Base-by-base conservation (phyloP, 2,888 invertebrate genomes). In the Campoplex capitator region DNA sequence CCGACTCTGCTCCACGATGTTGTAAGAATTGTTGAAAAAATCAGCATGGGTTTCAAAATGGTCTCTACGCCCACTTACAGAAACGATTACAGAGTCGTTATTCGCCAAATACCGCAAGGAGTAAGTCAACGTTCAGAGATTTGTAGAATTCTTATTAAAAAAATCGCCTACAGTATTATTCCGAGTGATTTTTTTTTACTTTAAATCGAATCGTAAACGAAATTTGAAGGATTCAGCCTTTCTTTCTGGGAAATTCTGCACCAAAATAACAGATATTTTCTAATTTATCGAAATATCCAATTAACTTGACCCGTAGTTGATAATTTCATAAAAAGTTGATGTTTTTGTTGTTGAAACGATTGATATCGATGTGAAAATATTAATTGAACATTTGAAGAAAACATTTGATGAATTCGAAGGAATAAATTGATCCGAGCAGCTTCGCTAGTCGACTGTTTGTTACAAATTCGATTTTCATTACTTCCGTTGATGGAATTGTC, bases 81-180 rank as follows among this genome's bases (percentile, higher is more conserved):
- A 80, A 67, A 84, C 8, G 92, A 93, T 70, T 93, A 91, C 68
- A 89, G 91, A 67, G 90, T 89, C 0, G 91, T 90, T 32, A 74
- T 93, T 8, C 85, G 68, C 4, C 92, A 93, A 83, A 81, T 45
- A 8, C 23, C 38, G 13, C 13, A 62, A 6, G 71, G 75, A 32
- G 84, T 83, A 68, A 83, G 87, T 8, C 8, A 16, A 23, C 51
- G 3, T 38, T 42, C 42, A 8, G 45, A 45, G 13, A 42, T 28
- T n/a, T 28, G 16, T 18, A 2, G 11, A 13, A 58, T 62, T 32
- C 13, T 32, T 16, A 32, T 32, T 23, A 13, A 4, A 32, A 32
- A 62, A 62, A 6, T 32, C 32, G n/a, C 13, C 11, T 11, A 45
- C 45, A 11, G 2, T 42, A 42, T 45, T 13, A 45, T 45, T 45